Evolutionary conservation across 2,888 invertebrate species (phyloP), one percentile per base, ranked within the genome.

Genomic region (Liposcelis brunnea): DNA sequence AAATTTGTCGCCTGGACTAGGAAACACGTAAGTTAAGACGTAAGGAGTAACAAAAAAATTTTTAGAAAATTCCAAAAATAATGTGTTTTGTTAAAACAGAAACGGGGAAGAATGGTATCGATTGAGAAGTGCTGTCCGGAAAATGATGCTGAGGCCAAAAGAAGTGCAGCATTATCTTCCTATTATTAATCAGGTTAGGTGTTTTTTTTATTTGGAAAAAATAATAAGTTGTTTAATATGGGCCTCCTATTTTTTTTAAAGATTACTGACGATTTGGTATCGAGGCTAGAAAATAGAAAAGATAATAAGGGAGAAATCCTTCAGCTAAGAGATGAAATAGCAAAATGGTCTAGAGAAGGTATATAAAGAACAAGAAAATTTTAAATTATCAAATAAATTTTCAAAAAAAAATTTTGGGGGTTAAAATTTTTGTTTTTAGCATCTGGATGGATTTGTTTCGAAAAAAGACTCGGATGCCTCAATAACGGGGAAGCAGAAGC

Each of bases 101-200:
- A 71, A 71, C 56, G 71, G 70, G 1, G 67, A 68, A 5, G 68
- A 70, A 51, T 72, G 71, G 71, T 69, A 70, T 52, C 56, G 64
- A 44, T 56, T 71, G 10, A 55, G 70, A 34, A 62, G 61, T 47
- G 67, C 66, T 2, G 63, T 68, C 7, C 66, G 69, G 49, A 65
- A 68, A 51, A 61, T 69, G 55, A 68, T 71, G 67, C 61, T 71
- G 57, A 54, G 65, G 33, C 70, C 70, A 0, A 61, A 61, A 48
- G 65, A 65, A 44, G 68, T 69, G n/a, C 58, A 61, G 42, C 59
- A 63, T 49, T 70, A 63, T 52, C 55, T 68, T 10, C 65, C 64
- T 1, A 53, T 55, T 10, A 62, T 65, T 10, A 59, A 63, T 44
- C 49, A 52, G 33, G 66, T 68, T 15, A 10, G 32, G 32, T 32